Base-by-base conservation (phyloP, 2,888 invertebrate genomes). In the Trachelus iudaicus region DNA sequence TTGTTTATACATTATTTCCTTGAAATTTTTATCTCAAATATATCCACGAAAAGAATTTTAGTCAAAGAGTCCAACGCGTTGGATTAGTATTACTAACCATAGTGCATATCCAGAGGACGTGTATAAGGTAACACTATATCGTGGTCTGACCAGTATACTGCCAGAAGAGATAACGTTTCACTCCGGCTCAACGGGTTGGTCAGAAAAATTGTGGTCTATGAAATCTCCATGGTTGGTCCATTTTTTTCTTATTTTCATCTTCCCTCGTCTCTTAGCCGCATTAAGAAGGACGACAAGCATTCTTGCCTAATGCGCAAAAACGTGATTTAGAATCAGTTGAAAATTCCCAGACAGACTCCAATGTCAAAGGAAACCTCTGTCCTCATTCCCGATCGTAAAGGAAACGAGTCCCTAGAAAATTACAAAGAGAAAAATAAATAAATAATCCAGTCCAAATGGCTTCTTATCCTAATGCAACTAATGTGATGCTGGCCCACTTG, bases 131-230 rank as follows among this genome's bases (percentile, higher is more conserved):
- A 56, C 56, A 56, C 56, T 56, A 56, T 56, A 56, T 56, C 71
- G 71, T 34, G 71, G 71, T 71, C 71, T 71, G 34, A 71, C 71
- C 71, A 71, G 56, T 56, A 71, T 34, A 34, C 71, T 71, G 71
- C 77, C 79, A 40, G 81, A 76, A 80, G 81, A 81, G 82, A 83
- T 86, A 84, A 84, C 87, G 81, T 86, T 86, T 86, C 87, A 86
- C 82, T 86, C 82, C 80, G 83, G 82, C 81, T 80, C 82, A 84
- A 82, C 85, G 83, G 81, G 81, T 81, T 78, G 56, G 76, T 33
- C 73, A 73, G 80, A 86, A 86, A 86, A 87, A 87, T 84, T 86
- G 84, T 75, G 86, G 86, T 87, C 79, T 85, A 80, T 78, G 77
- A 81, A 83, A 80, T 80, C 80, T 79, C 81, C 81, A 78, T 77